Evolutionary conservation across 1,140 invertebrate species (phyloP).

Genomic region (Psilanteris sp.): DNA sequence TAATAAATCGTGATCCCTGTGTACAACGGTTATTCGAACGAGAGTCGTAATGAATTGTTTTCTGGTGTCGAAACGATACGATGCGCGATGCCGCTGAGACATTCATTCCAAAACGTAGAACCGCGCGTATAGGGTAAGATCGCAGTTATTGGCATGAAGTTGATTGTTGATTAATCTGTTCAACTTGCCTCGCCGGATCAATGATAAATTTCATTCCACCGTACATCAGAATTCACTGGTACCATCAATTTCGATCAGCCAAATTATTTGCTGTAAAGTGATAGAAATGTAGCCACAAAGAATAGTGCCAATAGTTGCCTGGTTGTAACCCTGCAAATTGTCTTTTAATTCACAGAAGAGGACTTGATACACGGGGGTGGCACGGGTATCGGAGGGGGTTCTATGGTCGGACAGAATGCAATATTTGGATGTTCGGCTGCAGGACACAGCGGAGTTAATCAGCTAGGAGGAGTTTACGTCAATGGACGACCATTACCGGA

Average conservation of each 20-base stretch:
- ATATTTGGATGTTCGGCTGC: conserved; percentile 88
- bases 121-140: too few species aligned
- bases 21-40: too few species aligned
- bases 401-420: conserved; percentile 82
- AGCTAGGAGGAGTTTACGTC: conserved; percentile 98
- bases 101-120: too few species aligned
- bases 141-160: too few species aligned
- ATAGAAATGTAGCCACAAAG: too few species aligned
- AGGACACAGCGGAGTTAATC: conserved; percentile 98
- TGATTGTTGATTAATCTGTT: too few species aligned
- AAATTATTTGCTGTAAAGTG: too few species aligned
- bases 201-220: too few species aligned
- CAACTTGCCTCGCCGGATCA: too few species aligned
- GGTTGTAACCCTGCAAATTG: conserved; percentile 17
- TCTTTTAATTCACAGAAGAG: conserved; percentile 76
- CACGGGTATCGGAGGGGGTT: conserved; percentile 75
- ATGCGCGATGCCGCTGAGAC: conserved; percentile 17
- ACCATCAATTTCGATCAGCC: too few species aligned
- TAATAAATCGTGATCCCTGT: conserved; percentile 14
- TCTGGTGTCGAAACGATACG: background rate
- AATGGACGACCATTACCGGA: conserved; percentile 98
- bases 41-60: too few species aligned
- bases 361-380: conserved; percentile 79
- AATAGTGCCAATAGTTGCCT: conserved; percentile 13
- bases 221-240: too few species aligned